Conservation (phyloP, 1,140 invertebrate species). For the Zaprionus vittiger region DNA sequence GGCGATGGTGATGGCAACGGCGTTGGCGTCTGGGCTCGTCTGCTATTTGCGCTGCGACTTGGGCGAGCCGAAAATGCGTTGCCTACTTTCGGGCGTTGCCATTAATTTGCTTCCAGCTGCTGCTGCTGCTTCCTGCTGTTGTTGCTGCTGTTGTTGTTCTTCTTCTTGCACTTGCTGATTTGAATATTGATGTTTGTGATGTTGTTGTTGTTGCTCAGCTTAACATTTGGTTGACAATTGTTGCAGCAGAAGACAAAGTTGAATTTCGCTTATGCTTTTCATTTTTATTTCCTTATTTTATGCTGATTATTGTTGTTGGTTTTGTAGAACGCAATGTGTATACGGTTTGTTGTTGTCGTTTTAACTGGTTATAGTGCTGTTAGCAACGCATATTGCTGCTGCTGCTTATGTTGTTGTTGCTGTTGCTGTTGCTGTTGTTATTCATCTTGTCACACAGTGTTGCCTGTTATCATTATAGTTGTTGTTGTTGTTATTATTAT, state of each 20-base stretch:
- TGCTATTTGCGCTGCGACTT: slow-evolving; percentile 39
- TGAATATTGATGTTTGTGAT: slow-evolving; percentile 15
- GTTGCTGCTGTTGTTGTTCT: neutral
- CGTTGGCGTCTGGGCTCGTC: slow-evolving; percentile 8
- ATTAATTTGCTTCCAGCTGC: slow-evolving; percentile 32
- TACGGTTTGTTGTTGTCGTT: slow-evolving; percentile 6
- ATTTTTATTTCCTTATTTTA: neutral
- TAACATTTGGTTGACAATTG: slow-evolving; percentile 38
- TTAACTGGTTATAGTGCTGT: neutral
- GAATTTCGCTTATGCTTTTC: slow-evolving; percentile 18
- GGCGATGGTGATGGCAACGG: neutral
- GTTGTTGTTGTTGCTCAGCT: slow-evolving; percentile 11
- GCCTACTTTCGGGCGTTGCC: slow-evolving; percentile 52
- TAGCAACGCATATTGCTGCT: neutral
- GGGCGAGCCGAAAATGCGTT: slow-evolving; percentile 44
- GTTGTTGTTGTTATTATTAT: slow-evolving; percentile 19
- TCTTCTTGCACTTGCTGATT: slow-evolving; percentile 6
- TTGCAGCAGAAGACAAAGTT: slow-evolving; percentile 27
- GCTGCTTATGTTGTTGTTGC: neutral
- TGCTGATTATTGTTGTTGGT: slow-evolving; percentile 7
- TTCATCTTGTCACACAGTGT: slow-evolving; percentile 36
- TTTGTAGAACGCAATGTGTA: too few species aligned
- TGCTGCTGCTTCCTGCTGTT: neutral
- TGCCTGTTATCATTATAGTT: slow-evolving; percentile 10
- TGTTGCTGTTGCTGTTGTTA: slow-evolving; percentile 15